Base-by-base conservation (phyloP, 92 coral and sea anemone genomes). In the Blastomussa wellsi region DNA sequence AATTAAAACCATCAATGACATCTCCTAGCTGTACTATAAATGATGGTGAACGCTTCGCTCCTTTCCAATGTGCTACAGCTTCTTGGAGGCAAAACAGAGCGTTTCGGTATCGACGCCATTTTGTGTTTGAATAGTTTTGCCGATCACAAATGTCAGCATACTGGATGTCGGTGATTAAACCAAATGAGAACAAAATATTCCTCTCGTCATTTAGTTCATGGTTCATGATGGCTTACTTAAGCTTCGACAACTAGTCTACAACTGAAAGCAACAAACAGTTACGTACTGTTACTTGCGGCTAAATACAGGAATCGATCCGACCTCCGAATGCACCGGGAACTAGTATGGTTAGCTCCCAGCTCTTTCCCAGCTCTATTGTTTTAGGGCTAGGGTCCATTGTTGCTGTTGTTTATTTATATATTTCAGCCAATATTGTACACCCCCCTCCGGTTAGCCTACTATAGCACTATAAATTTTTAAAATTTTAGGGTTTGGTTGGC, bases 11-110 rank as follows among this genome's bases (percentile, higher is more conserved):
- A 42, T 93, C 97, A 62, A 93, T 93, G 8, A 93, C 64, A 79
- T 93, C 97, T 41, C 97, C 97, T 6, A 93, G 92, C 39, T 93
- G 94, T 41, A 91, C 84, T 62, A 91, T 88, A 72, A 93, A 93
- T 73, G 85, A 44, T 24, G 78, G 74, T 19, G 82, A 66, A 16
- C 70, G 20, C 60, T 76, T 73, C 20, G 44, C 42, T 22, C 80
- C 68, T 66, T 91, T 90, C 97, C 94, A 93, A 82, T 89, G 94
- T 7, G 76, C 36, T 0, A 88, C 84, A 10, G 97, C 97, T 39
- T 84, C 84, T 31, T 74, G 87, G 33, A 93, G 39, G 48, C 82
- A 86, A 47, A 19, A 42, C 60, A 78, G 65, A 22, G 92, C 86
- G 62, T 86, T 84, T 84, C 92, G 87, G 76, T 93, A 93, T 71